These are phyloP conservation scores for Hydrochoerus hydrochaeris DNA, from an alignment of 2,113 vertebrate species.

Conservation along the genomic window DNA sequence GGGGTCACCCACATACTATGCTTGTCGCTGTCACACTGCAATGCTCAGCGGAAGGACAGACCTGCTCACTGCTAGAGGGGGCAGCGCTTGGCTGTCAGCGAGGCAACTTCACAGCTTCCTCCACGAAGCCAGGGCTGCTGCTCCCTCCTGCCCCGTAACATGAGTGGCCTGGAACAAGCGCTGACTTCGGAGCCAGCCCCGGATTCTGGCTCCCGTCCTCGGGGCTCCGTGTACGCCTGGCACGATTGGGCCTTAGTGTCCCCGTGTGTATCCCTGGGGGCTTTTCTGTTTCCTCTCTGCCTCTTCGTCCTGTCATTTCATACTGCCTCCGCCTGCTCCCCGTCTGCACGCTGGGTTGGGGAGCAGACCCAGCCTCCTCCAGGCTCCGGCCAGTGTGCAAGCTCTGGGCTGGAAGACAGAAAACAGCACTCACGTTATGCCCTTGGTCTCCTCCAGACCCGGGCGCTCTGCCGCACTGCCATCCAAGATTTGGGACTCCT, in stretches of 20 bases:
- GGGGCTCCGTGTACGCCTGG: background rate
- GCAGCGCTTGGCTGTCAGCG: background rate
- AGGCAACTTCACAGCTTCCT: background rate
- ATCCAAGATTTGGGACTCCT: constrained; percentile 82
- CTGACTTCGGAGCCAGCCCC: background rate
- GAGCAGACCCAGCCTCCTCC: background rate
- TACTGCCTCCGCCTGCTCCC: background rate
- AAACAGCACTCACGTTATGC: constrained; percentile 86
- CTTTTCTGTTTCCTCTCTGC: background rate
- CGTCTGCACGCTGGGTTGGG: background rate
- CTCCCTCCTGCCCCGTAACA: background rate
- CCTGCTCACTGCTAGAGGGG: background rate
- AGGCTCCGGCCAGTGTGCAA: background rate
- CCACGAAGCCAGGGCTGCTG: background rate
- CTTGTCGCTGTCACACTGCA: background rate
- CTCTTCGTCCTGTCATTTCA: background rate
- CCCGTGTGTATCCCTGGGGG: background rate
- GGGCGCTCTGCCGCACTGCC: constrained; percentile 66
- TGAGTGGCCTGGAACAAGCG: background rate
- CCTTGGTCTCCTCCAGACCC: constrained; percentile 73
- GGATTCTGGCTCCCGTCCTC: background rate
- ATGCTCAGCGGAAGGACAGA: background rate
- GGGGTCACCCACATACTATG: background rate
- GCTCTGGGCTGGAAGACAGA: background rate
- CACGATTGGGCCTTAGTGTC: background rate